Conservation (phyloP, 2,888 invertebrate species). For the Ischnus inquisitorius region DNA sequence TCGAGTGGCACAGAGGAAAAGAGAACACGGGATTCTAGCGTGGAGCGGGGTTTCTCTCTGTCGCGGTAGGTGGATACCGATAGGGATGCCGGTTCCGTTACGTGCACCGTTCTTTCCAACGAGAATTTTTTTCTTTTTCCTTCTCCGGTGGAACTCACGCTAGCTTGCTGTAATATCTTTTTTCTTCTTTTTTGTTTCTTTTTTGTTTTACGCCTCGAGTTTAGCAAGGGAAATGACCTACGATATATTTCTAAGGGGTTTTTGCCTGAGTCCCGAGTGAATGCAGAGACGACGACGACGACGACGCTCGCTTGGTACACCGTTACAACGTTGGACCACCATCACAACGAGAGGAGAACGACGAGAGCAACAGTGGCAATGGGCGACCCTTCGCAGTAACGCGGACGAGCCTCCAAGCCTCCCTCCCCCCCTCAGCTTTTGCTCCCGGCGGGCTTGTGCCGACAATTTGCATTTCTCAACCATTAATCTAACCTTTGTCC, state of each 20-base stretch:
- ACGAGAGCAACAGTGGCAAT: slow-evolving; percentile 48
- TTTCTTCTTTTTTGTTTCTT: slow-evolving; percentile 74
- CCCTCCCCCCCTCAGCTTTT: slow-evolving; percentile 41
- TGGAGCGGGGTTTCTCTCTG: slow-evolving; percentile 54
- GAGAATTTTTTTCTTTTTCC: slow-evolving; percentile 5
- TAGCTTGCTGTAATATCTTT: slow-evolving; percentile 46
- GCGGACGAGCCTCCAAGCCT: slow-evolving; percentile 56
- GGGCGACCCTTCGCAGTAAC: slow-evolving; percentile 54
- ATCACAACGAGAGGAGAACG: slow-evolving; percentile 31
- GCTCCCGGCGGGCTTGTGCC: slow-evolving; percentile 71
- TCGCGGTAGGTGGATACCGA: slow-evolving; percentile 46
- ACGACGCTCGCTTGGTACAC: slow-evolving; percentile 33
- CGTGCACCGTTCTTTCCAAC: slow-evolving; percentile 41
- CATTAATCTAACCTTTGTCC: slow-evolving; percentile 84
- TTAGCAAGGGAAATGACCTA: slow-evolving; percentile 85
- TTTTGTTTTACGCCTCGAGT: slow-evolving; percentile 80
- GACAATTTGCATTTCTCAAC: slow-evolving; percentile 85
- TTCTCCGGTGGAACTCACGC: slow-evolving; percentile 45
- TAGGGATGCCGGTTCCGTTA: slow-evolving; percentile 60
- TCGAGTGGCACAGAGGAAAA: slow-evolving; percentile 54
- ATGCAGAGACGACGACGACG: slow-evolving; percentile 66
- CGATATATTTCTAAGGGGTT: slow-evolving; percentile 84
- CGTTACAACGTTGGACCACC: slow-evolving; percentile 48
- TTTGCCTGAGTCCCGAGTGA: slow-evolving; percentile 76
- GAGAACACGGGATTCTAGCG: slow-evolving; percentile 56